phyloP scores from a whole-genome alignment of 1,140 invertebrate species.

The Drosophila santomea region DNA sequence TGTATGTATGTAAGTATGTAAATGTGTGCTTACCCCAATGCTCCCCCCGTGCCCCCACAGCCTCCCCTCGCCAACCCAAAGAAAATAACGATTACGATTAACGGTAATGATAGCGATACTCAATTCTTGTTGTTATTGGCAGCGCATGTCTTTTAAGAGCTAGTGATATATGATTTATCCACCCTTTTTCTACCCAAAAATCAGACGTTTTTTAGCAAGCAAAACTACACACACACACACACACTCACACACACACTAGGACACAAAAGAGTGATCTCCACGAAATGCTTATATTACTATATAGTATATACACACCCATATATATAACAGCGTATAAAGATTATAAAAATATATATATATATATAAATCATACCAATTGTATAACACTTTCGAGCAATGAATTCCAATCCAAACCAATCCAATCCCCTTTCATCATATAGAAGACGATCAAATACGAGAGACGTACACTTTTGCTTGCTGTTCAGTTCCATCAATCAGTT shows the following conservation, averaged over 20 bases:
- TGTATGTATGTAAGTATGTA: slow-evolving; percentile 82
- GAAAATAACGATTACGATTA: slow-evolving; percentile 23
- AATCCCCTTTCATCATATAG: slow-evolving; percentile 9
- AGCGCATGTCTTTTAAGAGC: slow-evolving; percentile 57
- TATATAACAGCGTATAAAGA: slow-evolving; percentile 57
- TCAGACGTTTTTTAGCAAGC: slow-evolving; percentile 37
- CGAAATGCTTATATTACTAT: slow-evolving; percentile 56
- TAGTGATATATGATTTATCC: slow-evolving; percentile 65
- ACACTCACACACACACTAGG: slow-evolving; percentile 4
- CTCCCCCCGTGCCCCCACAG: background rate
- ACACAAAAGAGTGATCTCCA: slow-evolving; percentile 27
- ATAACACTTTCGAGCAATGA: slow-evolving; percentile 36
- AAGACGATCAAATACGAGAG: slow-evolving; percentile 4
- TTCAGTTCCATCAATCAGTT: slow-evolving; percentile 35
- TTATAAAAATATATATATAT: slow-evolving; percentile 39
- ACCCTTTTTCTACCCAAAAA: background rate
- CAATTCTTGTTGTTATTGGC: slow-evolving; percentile 68
- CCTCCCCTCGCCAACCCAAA: background rate
- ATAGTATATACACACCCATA: slow-evolving; percentile 55
- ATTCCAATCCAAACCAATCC: background rate
- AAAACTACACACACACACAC: slow-evolving; percentile 22
- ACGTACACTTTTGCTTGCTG: slow-evolving; percentile 41
- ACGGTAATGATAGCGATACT: slow-evolving; percentile 34
- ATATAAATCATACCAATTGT: slow-evolving; percentile 49
- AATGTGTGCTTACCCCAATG: slow-evolving; percentile 65